A percentile compares a stretch with the other conserved stretches of the same genome.
These are phyloP conservation scores for Tympanuchus pallidicinctus DNA, from an alignment of 2,113 vertebrate genomes.

Conservation along the genomic window DNA sequence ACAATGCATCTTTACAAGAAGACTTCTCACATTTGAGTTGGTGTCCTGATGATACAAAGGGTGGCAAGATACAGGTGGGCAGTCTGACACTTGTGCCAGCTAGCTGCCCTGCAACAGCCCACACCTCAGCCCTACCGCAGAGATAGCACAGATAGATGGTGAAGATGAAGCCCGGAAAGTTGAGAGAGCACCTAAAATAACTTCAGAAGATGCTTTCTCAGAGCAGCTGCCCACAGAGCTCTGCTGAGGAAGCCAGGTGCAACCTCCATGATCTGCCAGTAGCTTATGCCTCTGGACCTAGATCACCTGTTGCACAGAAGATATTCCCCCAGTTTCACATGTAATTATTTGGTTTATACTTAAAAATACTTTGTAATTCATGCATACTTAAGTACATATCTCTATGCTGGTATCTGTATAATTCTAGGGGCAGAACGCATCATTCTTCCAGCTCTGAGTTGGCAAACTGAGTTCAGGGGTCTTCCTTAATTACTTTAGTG, in stretches of 20 bases:
- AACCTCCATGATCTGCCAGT: background rate
- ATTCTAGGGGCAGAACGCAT: background rate
- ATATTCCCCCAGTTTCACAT: background rate
- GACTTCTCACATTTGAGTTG: background rate
- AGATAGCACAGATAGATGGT: background rate
- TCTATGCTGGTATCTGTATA: background rate
- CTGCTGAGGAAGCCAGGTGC: slow-evolving; percentile 33
- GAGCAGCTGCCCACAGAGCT: slow-evolving; percentile 50
- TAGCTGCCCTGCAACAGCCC: rapidly evolving
- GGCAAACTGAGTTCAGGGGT: background rate
- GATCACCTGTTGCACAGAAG: background rate
- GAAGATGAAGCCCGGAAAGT: slow-evolving; percentile 18
- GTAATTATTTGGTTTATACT: background rate
- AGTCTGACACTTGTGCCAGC: background rate
- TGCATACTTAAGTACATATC: background rate
- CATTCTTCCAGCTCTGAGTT: background rate
- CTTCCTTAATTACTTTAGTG: background rate
- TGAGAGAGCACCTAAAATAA: slow-evolving; percentile 61
- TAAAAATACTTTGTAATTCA: background rate
- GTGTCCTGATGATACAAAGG: background rate
- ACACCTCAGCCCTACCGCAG: background rate
- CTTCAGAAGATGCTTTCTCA: background rate
- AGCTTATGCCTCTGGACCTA: background rate
- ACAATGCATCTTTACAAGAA: rapidly evolving
- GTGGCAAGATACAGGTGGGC: background rate